Conservation (phyloP, 2,797 vertebrate species). For the Anniella stebbinsi region DNA sequence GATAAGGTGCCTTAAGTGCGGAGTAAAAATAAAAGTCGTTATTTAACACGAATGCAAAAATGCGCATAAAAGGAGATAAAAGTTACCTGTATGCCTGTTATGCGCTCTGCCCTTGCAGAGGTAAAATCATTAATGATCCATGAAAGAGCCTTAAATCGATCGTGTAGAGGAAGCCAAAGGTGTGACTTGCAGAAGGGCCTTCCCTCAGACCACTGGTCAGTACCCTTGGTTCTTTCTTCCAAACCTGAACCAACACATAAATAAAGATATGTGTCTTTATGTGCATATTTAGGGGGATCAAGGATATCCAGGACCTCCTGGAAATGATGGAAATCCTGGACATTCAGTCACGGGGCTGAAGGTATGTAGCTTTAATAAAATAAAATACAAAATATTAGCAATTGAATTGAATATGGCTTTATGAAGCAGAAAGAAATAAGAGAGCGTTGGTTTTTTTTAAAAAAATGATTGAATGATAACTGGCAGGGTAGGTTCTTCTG, state of each 20-base stretch:
- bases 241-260: slow-evolving; percentile 1
- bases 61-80: too few relatives aligned
- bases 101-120: too few relatives aligned
- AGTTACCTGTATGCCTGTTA: too few relatives aligned
- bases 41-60: too few relatives aligned
- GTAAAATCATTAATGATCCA: too few relatives aligned
- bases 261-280: neutral
- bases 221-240: neutral
- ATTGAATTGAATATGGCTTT: neutral
- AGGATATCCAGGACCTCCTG: slow-evolving; percentile 80
- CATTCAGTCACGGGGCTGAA: slow-evolving; percentile 82
- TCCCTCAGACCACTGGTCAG: neutral
- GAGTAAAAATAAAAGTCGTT: too few relatives aligned
- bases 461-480: neutral
- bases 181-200: neutral
- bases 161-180: too few relatives aligned
- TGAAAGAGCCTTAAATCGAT: too few relatives aligned
- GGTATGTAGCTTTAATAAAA: slow-evolving; percentile 72
- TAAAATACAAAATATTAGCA: neutral
- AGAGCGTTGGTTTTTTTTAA: neutral
- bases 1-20: too few relatives aligned
- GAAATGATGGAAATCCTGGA: slow-evolving; percentile 83
- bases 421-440: neutral
- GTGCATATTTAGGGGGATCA: slow-evolving; percentile 82
- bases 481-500: neutral